Base-by-base conservation (phyloP, 2,113 vertebrate genomes). In the Lota lota region DNA sequence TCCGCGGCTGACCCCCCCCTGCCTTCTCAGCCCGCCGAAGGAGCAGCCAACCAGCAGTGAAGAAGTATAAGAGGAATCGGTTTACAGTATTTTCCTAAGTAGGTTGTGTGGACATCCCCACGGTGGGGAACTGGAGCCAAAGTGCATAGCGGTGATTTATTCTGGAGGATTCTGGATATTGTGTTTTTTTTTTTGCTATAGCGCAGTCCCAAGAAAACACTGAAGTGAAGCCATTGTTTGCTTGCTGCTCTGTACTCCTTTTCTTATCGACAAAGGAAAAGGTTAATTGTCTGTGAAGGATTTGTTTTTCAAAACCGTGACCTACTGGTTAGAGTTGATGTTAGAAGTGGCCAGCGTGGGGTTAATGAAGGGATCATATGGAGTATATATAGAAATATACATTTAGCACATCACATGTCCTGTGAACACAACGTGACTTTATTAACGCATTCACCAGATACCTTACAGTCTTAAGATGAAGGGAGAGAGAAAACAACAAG, bases 71-170 rank as follows among this genome's bases (percentile, higher is more conserved):
- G 87, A 92, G 85, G 79, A 15, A 79, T 83, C 75, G 12, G 86
- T 93, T 93, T 92, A 87, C 94, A 93, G 94, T 91, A 89, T 94
- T 93, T 93, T 76, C 40, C 64, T 22, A 28, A 33, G 3, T 61
- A 73, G 56, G 19, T 77, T 64, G 47, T 73, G 56, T 75, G 69
- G 69, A 69, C 64, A 76, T 19, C 40, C 40, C 10, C 40, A 11
- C 10, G 12, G 62, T 21, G 73, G 28, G 66, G 66, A 83, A 68
- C 47, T 61, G 36, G 69, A 83, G 76, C 73, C 76, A 83, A 75
- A 80, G 80, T 67, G 53, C 73, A 50, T 50, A 68, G 74, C 14
- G 2, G 74, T 68, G 70, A 71, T 74, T 51, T 67, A 53, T 70
- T 1, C 36, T 53, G 69, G 56, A 79, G 81, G 78, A 73, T 81